Conservation (phyloP, 2,888 invertebrate genomes). For the Caenorhabditis uteleia region DNA sequence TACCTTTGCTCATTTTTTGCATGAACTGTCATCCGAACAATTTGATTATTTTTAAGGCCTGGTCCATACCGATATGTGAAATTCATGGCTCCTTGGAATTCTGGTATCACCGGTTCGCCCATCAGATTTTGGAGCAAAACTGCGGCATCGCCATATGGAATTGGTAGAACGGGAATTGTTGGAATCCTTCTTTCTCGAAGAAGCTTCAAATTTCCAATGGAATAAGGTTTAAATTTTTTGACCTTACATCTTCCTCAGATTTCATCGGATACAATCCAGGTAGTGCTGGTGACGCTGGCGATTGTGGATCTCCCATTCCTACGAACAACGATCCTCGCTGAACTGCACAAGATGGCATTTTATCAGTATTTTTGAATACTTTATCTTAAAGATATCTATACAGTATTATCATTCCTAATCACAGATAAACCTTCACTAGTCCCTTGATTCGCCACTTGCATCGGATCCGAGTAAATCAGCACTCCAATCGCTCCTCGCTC, state of each 20-base stretch:
- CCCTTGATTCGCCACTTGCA: slow-evolving; percentile 58
- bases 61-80: slow-evolving; percentile 71
- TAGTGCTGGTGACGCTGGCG: slow-evolving; percentile 73
- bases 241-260: slow-evolving; percentile 39
- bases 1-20: slow-evolving; percentile 50
- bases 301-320: slow-evolving; percentile 72
- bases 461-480: slow-evolving; percentile 66
- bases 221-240: too few species aligned
- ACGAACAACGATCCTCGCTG: slow-evolving; percentile 72
- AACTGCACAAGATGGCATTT: slow-evolving; percentile 72
- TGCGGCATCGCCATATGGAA: slow-evolving; percentile 70
- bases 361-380: slow-evolving; percentile 71
- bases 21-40: slow-evolving; percentile 53
- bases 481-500: slow-evolving; percentile 67
- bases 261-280: slow-evolving; percentile 62
- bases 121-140: slow-evolving; percentile 52
- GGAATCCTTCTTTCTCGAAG: slow-evolving; percentile 56
- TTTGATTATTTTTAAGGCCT: slow-evolving; percentile 58
- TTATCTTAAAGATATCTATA: slow-evolving; percentile 42
- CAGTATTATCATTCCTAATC: too few species aligned
- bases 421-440: slow-evolving; percentile 40
- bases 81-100: slow-evolving; percentile 11
- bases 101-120: slow-evolving; percentile 58
- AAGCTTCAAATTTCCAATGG: too few species aligned
- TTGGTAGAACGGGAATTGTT: slow-evolving; percentile 71